Conservation (phyloP, 2,888 invertebrate genomes). For the Tridacna crocea region DNA sequence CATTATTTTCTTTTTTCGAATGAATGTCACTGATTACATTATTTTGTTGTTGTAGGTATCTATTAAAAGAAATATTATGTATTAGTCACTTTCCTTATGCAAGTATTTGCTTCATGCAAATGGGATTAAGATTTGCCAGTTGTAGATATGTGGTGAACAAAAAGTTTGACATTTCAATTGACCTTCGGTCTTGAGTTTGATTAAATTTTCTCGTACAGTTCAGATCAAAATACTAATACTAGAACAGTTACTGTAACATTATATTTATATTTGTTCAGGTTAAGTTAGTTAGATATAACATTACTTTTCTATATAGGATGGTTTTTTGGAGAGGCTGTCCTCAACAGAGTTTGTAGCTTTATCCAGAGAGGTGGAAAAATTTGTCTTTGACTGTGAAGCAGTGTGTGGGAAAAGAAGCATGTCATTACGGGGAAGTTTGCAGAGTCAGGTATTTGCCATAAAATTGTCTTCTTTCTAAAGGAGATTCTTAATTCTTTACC, state of each 20-base stretch:
- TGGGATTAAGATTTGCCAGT: constrained; percentile 84
- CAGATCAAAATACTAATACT: no score
- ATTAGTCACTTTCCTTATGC: no score
- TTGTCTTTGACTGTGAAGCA: constrained; percentile 90
- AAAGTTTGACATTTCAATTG: constrained; percentile 94
- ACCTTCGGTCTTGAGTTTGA: constrained; percentile 95
- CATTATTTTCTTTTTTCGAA: no score
- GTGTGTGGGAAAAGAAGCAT: constrained; percentile 87
- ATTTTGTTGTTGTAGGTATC: no score
- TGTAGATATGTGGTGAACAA: constrained; percentile 89
- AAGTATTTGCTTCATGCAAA: no score
- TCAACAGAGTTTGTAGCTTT: constrained; percentile 91
- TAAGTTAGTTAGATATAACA: not conserved
- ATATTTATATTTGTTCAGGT: no score
- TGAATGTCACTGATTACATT: no score
- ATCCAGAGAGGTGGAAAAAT: constrained; percentile 91
- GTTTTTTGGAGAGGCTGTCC: constrained; percentile 89
- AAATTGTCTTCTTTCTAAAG: no score
- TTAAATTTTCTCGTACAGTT: no score
- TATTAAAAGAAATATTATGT: no score
- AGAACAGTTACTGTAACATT: no score
- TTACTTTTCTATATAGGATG: constrained; percentile 81
- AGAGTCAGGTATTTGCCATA: constrained; percentile 85
- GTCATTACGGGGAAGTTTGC: constrained; percentile 92
- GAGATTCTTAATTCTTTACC: no score